Evolutionary conservation across 64 coral and sea anemone genomes (phyloP), one percentile per base, ranked within the genome.

Genomic region (Hydrozoanthus tunicans): DNA sequence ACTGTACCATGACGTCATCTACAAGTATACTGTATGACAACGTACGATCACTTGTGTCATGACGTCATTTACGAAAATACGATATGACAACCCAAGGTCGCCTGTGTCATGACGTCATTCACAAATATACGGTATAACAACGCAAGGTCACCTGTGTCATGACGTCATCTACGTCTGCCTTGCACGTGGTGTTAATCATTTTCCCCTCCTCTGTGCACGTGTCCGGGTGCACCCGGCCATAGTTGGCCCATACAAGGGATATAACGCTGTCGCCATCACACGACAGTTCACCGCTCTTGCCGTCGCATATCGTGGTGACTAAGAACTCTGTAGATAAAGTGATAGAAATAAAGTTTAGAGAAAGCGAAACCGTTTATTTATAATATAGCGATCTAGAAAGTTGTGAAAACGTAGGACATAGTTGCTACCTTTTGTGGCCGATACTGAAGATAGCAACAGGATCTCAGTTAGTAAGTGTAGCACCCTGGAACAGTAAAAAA

Each of bases 241-340:
- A 93, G 78, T 73, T 90, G 12, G 92, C 92, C 92, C 92, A 93
- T 6, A 93, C 85, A 1, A 89, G 78, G 4, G 92, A 93, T 63
- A 93, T 63, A 25, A 58, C 92, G 56, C 13, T 90, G 7, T 80
- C 66, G 10, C 8, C 65, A 0, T 86, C 66, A 53, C 92, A 93
- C 9, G 59, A 89, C 5, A 93, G 32, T 0, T 4, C 61, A 26
- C 65, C 77, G 4, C 81, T 70, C 14, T 93, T 85, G 14, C 85
- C 85, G 14, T 93, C 92, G 62, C 92, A 93, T 26, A 93, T 93
- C 55, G 92, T 93, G 4, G 68, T 72, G 32, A 93, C 92, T n/a
- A 81, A 55, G 15, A 93, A 93, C 73, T 93, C 92, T 93, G 59
- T 73, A 3, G 32, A 69, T 75, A 75, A 52, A 52, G 10, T 52